Conservation (phyloP, 2,888 invertebrate species). For the Pseudoips prasinana region DNA sequence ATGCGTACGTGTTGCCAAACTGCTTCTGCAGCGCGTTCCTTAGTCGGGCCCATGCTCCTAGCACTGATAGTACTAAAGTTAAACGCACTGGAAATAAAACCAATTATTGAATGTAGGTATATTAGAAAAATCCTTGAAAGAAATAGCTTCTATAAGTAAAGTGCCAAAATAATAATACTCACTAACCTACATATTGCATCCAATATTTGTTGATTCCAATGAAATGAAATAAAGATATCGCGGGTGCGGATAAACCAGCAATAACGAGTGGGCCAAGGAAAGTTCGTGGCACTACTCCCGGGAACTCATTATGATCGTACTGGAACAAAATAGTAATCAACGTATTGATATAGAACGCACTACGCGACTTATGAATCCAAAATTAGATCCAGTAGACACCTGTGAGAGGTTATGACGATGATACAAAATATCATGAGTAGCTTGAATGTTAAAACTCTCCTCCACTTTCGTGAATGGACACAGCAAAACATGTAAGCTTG, state of each 20-base stretch:
- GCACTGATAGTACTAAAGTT: conserved; percentile 88
- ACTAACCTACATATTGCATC: conserved; percentile 93
- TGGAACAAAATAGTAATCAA: conserved; percentile 69
- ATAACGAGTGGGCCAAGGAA: conserved; percentile 95
- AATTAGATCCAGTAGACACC: conserved; percentile 84
- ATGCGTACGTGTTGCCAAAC: conserved; percentile 89
- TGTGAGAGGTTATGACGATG: conserved; percentile 91
- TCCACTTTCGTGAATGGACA: conserved; percentile 99
- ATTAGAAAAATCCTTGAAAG: no score
- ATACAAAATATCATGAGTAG: conserved; percentile 97
- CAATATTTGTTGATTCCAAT: conserved; percentile 91
- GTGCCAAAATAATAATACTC: conserved; percentile 17
- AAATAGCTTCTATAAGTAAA: no score
- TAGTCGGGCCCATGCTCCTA: conserved; percentile 88
- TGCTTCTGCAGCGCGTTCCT: conserved; percentile 87
- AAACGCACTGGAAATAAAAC: conserved; percentile 87
- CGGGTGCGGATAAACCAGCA: conserved; percentile 89
- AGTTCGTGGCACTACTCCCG: conserved; percentile 98
- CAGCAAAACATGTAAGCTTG: conserved; percentile 89
- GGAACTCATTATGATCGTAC: conserved; percentile 99
- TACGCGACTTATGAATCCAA: conserved; percentile 56
- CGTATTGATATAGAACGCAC: conserved; percentile 32
- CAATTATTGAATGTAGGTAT: not conserved
- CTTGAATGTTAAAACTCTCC: conserved; percentile 99
- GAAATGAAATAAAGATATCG: conserved; percentile 85